Evolutionary conservation across 2,113 vertebrate species (phyloP).

Genomic region (Podarcis muralis): DNA sequence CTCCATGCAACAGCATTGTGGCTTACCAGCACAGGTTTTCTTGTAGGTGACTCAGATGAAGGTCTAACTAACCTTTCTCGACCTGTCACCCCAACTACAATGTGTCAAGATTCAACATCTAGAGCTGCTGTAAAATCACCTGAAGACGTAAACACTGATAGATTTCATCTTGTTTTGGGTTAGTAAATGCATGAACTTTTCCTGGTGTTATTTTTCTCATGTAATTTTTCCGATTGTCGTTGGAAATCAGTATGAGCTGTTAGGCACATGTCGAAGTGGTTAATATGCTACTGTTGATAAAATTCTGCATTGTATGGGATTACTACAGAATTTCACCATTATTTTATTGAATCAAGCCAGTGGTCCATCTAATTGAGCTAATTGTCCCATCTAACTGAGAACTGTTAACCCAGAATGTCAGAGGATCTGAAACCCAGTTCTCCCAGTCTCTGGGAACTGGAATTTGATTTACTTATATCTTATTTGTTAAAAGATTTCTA

Average conservation of each 20-base stretch:
- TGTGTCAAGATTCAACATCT: constrained; percentile 84
- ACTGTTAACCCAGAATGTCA: background rate
- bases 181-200: constrained; percentile 49
- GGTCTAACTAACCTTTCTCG: constrained; percentile 83
- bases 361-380: background rate
- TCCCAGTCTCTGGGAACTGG: too few species aligned
- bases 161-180: constrained; percentile 92
- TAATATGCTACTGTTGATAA: background rate
- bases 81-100: constrained; percentile 92
- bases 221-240: background rate
- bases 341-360: background rate
- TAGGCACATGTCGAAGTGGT: background rate
- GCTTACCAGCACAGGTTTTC: constrained; percentile 90
- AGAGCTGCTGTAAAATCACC: constrained; percentile 83
- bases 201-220: constrained; percentile 11
- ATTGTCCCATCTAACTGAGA: background rate
- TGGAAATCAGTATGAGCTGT: background rate
- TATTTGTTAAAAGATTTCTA: too few species aligned
- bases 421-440: background rate
- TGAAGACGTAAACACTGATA: constrained; percentile 88
- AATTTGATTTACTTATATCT: background rate
- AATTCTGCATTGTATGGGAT: background rate
- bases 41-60: constrained; percentile 83
- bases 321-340: background rate
- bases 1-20: constrained; percentile 90